A percentile compares a stretch with the other conserved stretches of the same genome.
phyloP scores from a whole-genome alignment of 2,797 vertebrate genomes.

The Triplophysa yarkandensis region DNA sequence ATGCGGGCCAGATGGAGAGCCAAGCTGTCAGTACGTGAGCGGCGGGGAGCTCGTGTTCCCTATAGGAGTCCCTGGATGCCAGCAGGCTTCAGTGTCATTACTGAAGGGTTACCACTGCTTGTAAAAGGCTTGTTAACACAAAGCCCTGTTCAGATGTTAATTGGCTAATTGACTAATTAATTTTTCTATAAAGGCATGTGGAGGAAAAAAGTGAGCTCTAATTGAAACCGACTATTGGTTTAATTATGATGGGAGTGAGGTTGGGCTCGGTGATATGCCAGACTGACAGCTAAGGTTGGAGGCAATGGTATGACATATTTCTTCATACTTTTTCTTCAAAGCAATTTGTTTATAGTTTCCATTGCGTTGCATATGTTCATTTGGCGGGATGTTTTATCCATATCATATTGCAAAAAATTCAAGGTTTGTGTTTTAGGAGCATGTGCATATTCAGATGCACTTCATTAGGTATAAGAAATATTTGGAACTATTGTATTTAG shows the following conservation, averaged over 20 bases:
- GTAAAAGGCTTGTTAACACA: conserved; percentile 87
- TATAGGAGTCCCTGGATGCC: conserved; percentile 75
- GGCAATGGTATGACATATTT: conserved; percentile 53
- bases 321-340: conserved; percentile 44
- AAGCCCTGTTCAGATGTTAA: conserved; percentile 86
- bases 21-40: conserved; percentile 50
- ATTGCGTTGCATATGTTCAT: background rate
- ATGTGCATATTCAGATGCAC: background rate
- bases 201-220: conserved; percentile 68
- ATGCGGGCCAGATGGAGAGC: conserved; percentile 53
- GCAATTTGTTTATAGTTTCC: background rate
- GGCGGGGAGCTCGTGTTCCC: conserved; percentile 49
- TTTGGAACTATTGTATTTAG: background rate
- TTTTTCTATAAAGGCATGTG: conserved; percentile 80
- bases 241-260: conserved; percentile 74
- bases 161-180: conserved; percentile 88
- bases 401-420: background rate
- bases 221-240: conserved; percentile 86
- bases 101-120: conserved; percentile 80
- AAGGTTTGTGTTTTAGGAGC: background rate
- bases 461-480: background rate
- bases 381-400: background rate
- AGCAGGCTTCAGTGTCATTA: conserved; percentile 71
- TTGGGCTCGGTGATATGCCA: conserved; percentile 30
- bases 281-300: conserved; percentile 61